Evolutionary conservation across 1,140 invertebrate species (phyloP).

Genomic region (Rhopalosiphum padi): DNA sequence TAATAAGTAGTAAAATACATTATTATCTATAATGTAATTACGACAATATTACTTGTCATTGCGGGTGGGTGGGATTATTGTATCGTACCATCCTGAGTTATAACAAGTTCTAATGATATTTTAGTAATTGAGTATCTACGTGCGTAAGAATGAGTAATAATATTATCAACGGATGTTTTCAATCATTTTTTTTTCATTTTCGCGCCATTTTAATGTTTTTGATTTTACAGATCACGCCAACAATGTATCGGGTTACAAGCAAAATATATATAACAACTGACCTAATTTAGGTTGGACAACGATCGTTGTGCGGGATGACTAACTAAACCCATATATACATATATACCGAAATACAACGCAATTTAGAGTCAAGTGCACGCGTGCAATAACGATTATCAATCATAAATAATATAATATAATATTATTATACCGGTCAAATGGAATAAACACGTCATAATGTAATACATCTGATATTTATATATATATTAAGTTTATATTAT

Average conservation of each 20-base stretch:
- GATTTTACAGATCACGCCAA: neutral
- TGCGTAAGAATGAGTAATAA: neutral
- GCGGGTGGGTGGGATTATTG: neutral
- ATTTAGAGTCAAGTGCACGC: neutral
- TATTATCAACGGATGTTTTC: neutral
- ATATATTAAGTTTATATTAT: too few species aligned
- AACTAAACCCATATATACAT: neutral
- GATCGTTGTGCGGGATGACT: neutral
- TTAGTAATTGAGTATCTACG: neutral
- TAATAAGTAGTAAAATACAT: neutral
- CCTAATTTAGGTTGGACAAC: neutral
- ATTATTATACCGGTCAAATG: neutral
- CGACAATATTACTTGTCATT: neutral
- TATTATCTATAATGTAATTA: neutral
- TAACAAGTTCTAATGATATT: neutral
- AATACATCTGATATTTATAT: neutral
- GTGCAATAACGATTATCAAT: neutral
- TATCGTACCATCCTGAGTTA: too few species aligned
- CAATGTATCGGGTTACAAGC: neutral
- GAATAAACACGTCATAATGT: neutral
- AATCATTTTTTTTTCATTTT: neutral
- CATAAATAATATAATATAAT: neutral
- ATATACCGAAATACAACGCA: neutral
- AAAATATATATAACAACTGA: neutral
- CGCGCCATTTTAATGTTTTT: neutral